Conservation (phyloP, 2,888 invertebrate species). For the Lasioglossum marginatum region DNA sequence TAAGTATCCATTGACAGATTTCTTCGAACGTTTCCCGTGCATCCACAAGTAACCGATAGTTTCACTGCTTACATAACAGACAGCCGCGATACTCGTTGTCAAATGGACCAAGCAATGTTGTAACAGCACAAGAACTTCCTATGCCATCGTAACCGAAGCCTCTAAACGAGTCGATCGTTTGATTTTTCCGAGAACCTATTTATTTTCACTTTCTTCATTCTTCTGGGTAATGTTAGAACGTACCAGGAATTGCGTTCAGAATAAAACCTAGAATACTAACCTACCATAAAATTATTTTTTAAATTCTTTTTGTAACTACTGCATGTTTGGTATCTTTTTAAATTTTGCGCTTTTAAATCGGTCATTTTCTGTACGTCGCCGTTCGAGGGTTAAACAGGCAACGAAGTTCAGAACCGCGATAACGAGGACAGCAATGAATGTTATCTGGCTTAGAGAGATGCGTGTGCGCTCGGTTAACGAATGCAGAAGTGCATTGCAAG, state of each 20-base stretch:
- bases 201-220: neutral
- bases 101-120: constrained; percentile 70
- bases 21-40: constrained; percentile 49
- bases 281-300: no score
- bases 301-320: no score
- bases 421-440: constrained; percentile 3
- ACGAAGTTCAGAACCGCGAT: constrained; percentile 22
- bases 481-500: constrained; percentile 45
- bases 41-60: constrained; percentile 75
- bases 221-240: neutral
- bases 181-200: constrained; percentile 26
- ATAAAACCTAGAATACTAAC: no score
- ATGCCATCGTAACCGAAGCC: constrained; percentile 28
- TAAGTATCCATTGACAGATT: constrained; percentile 33
- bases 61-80: constrained; percentile 78
- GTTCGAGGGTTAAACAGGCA: neutral
- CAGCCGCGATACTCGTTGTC: constrained; percentile 64
- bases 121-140: constrained; percentile 59
- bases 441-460: constrained; percentile 48
- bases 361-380: neutral
- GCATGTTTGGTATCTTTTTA: no score
- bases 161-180: constrained; percentile 17
- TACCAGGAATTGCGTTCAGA: neutral
- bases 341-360: no score
- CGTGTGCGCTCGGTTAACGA: constrained; percentile 26